Evolutionary conservation across 2,113 vertebrate genomes (phyloP).

Genomic region (Phodopus roborovskii): DNA sequence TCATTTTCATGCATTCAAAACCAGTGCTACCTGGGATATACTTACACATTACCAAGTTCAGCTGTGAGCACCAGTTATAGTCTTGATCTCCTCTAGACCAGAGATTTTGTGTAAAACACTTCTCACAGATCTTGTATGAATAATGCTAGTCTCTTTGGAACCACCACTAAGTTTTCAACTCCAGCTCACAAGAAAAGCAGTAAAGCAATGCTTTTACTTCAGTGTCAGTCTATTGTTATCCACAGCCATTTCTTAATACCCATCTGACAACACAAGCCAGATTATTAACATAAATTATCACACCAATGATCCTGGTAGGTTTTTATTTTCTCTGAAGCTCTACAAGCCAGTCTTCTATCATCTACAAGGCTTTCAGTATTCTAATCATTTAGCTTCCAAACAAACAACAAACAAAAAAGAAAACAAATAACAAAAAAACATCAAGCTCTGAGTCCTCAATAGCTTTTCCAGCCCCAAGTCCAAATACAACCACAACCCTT

Average conservation of each 20-base stretch:
- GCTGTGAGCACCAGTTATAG: neutral
- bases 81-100: neutral
- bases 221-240: neutral
- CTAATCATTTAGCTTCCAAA: neutral
- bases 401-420: neutral
- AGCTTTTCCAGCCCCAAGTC: neutral
- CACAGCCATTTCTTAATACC: no score
- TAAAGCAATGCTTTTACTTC: neutral
- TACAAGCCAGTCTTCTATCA: neutral
- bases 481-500: neutral
- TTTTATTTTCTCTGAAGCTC: neutral
- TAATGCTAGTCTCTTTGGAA: neutral
- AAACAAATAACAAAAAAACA: neutral
- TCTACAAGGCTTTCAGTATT: neutral
- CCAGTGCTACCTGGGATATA: neutral
- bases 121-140: neutral
- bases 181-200: neutral
- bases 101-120: neutral
- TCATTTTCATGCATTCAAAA: neutral
- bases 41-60: neutral
- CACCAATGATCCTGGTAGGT: neutral
- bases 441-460: neutral
- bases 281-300: neutral
- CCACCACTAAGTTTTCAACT: neutral
- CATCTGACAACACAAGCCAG: neutral